These are phyloP conservation scores for Bostrychus sinensis DNA, from an alignment of 2,113 vertebrate species.

Conservation along the genomic window DNA sequence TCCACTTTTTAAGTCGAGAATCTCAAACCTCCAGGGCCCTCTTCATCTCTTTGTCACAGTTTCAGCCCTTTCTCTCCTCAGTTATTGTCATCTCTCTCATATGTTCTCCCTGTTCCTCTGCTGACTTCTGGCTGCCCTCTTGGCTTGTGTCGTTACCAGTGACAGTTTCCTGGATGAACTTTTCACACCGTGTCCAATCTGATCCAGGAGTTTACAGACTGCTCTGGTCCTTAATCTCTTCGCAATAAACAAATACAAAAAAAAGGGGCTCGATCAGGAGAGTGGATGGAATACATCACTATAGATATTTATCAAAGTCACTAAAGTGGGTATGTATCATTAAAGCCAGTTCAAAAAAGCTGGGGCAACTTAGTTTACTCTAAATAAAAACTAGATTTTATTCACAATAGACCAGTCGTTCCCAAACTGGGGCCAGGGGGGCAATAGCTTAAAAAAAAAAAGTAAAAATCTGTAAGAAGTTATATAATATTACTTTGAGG, in stretches of 20 bases:
- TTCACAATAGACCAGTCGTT: too few species aligned
- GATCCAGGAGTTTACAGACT: conserved; percentile 52
- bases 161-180: conserved; percentile 59
- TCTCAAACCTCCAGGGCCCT: neutral
- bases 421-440: too few species aligned
- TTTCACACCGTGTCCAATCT: conserved; percentile 57
- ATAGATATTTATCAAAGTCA: too few species aligned
- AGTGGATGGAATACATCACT: too few species aligned
- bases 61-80: neutral
- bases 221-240: conserved; percentile 22
- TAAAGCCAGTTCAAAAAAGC: too few species aligned
- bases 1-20: conserved; percentile 9
- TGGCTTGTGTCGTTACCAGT: conserved; percentile 29
- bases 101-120: conserved; percentile 31
- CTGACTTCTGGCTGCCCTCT: conserved; percentile 62
- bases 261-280: neutral
- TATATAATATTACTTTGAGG: too few species aligned
- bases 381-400: too few species aligned
- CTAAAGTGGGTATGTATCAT: too few species aligned
- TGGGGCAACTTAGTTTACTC: too few species aligned
- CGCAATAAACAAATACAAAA: neutral
- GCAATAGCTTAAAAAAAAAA: too few species aligned
- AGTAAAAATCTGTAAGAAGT: too few species aligned
- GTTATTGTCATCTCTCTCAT: conserved; percentile 1
- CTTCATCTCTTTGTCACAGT: neutral